A percentile compares a stretch with the other conserved stretches of the same genome.
phyloP scores from a whole-genome alignment of 2,797 vertebrate species.

The Percopsis omiscomaycus region DNA sequence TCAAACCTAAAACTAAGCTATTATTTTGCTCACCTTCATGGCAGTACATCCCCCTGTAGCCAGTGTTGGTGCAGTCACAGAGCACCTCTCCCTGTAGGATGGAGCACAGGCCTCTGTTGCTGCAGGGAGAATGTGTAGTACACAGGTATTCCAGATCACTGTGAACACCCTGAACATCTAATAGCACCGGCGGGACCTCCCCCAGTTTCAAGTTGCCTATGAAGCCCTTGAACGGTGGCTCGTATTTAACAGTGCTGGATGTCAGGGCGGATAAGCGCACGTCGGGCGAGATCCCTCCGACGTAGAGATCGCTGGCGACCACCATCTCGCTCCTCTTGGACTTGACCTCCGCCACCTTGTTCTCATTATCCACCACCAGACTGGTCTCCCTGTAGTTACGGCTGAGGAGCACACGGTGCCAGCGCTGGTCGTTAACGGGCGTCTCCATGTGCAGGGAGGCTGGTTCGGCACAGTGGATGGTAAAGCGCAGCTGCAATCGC shows the following conservation, averaged over 20 bases:
- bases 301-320: constrained; percentile 90
- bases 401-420: constrained; percentile 86
- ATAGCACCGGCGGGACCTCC: constrained; percentile 79
- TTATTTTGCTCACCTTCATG: constrained; percentile 83
- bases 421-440: constrained; percentile 83
- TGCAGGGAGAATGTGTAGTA: constrained; percentile 83
- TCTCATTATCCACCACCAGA: constrained; percentile 87
- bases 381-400: constrained; percentile 83
- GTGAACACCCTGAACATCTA: constrained; percentile 88
- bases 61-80: constrained; percentile 87
- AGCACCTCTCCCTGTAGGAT: constrained; percentile 81
- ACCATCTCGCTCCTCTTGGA: constrained; percentile 91
- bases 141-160: constrained; percentile 84
- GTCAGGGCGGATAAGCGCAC: constrained; percentile 92
- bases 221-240: constrained; percentile 87
- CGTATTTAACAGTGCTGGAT: constrained; percentile 93
- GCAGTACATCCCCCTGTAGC: constrained; percentile 88
- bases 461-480: constrained; percentile 90
- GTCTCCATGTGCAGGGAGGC: constrained; percentile 86
- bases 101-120: constrained; percentile 81
- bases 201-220: constrained; percentile 88
- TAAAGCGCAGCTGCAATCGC: constrained; percentile 87
- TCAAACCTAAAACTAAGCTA: neutral
- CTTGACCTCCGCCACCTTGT: constrained; percentile 83
- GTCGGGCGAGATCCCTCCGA: constrained; percentile 91